Evolutionary conservation across 2,797 vertebrate species (phyloP), one percentile per base, ranked within the genome.

Genomic region (Prionace glauca): DNA sequence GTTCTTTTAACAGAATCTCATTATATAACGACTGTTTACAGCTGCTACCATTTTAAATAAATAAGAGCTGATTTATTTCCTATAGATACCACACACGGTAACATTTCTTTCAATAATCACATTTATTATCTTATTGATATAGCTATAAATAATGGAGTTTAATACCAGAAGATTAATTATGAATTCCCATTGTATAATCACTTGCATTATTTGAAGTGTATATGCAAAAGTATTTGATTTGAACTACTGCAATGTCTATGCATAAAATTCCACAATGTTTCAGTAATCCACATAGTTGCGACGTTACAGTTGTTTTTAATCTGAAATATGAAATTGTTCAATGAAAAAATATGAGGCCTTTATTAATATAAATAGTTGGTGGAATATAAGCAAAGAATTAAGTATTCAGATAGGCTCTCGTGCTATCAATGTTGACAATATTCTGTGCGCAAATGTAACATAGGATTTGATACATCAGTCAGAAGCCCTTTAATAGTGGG

Each of bases 91-190:
- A 32, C 3, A 1, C 0, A 65, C 22, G 69, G 69, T 41, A 69
- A n/a, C 20, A 94, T 94, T 41, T 94, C 45, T 74, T 71, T 71
- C 24, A n/a, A 32, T 36, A 95, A 60, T 74, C 41, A 95, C 41
- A 95, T 95, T 95, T 95, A 77, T 29, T 74, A 72, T 56, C n/a
- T 74, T 95, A 95, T 77, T 77, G 45, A 29, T 56, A 29, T n/a
- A 91, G 60, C 77, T 95, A 95, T 72, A 95, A 77, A 71, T 32
- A 50, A 32, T 56, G 41, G 18, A 95, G 71, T 77, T 18, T 50
- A 14, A n/a, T 77, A n/a, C 4, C 4, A 11, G 71, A 95, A 50
- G 12, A 10, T 14, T 77, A 60, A 65, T 91, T 91, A n/a, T 91
- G 60, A 65, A 9, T 4, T 65, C 9, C 60, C 2, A 32, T 2